Percentiles rank a stretch among this genome's conserved stretches.
Evolutionary conservation across 2,797 vertebrate genomes (phyloP).

Genomic region (Enteromius argenteus): DNA sequence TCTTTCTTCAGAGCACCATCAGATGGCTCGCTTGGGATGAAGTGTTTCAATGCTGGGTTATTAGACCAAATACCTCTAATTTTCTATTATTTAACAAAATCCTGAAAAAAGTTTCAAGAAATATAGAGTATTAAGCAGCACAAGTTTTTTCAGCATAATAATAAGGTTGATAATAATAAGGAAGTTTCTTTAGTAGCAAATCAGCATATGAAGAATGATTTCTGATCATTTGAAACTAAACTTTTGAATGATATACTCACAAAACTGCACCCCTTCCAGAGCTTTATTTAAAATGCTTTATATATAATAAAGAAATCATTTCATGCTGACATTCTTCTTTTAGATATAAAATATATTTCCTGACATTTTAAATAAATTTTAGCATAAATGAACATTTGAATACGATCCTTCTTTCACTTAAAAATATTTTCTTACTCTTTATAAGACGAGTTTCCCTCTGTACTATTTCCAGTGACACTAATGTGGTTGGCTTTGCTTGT

Average conservation of each 20-base stretch:
- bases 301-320: background rate
- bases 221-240: no score
- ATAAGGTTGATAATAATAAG: no score
- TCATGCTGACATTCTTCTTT: background rate
- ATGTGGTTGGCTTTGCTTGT: slow-evolving; percentile 57
- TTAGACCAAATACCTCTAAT: slow-evolving; percentile 18
- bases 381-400: background rate
- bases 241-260: background rate
- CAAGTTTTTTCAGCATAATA: background rate
- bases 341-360: background rate
- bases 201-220: no score
- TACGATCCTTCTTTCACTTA: background rate
- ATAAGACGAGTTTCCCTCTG: slow-evolving; percentile 43
- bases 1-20: slow-evolving; percentile 4
- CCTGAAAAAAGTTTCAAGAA: background rate
- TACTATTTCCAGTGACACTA: background rate
- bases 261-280: background rate
- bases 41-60: background rate
- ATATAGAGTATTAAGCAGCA: background rate
- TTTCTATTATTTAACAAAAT: background rate
- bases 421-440: background rate
- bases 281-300: background rate
- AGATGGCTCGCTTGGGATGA: slow-evolving; percentile 18
- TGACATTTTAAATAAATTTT: background rate
- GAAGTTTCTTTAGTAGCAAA: no score